Evolutionary conservation across 2,888 invertebrate genomes (phyloP).

Genomic region (Strigamia maritima): DNA sequence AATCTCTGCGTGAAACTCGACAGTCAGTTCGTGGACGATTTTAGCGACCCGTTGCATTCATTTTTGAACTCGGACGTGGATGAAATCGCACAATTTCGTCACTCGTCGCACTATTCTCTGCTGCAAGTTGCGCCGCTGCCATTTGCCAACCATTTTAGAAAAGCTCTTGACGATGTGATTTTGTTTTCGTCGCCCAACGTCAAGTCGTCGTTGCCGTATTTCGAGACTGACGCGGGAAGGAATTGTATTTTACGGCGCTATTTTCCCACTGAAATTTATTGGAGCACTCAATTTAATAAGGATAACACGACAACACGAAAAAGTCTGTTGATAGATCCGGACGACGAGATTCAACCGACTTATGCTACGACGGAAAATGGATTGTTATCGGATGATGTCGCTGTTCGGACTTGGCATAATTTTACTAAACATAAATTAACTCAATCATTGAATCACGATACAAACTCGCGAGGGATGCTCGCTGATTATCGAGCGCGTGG

Average conservation of each 20-base stretch:
- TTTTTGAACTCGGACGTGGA: constrained; percentile 56
- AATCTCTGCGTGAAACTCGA: constrained; percentile 37
- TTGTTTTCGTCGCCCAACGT: constrained; percentile 84
- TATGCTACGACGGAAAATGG: constrained; percentile 18
- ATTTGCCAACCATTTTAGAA: constrained; percentile 66
- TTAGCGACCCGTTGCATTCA: constrained; percentile 74
- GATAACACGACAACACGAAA: constrained; percentile 35
- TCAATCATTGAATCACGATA: constrained; percentile 60
- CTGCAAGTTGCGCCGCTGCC: constrained; percentile 44
- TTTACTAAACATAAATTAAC: constrained; percentile 71
- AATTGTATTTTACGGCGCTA: constrained; percentile 69
- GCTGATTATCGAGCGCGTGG: constrained; percentile 86
- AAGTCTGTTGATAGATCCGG: not conserved
- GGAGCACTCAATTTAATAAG: constrained; percentile 56
- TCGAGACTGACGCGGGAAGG: constrained; percentile 79
- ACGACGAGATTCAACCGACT: constrained; percentile 10
- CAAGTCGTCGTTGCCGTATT: constrained; percentile 76
- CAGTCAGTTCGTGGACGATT: constrained; percentile 64
- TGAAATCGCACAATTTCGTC: constrained; percentile 48
- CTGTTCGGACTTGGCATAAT: constrained; percentile 59
- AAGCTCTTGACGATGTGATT: constrained; percentile 69
- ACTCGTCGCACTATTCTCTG: constrained; percentile 37
- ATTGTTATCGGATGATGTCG: constrained; percentile 38
- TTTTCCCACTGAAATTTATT: constrained; percentile 70
- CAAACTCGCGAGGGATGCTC: constrained; percentile 67